A percentile compares a stretch with the other conserved stretches of the same genome.
phyloP scores from a whole-genome alignment of 2,113 vertebrate genomes.

The Glaucidium brasilianum region DNA sequence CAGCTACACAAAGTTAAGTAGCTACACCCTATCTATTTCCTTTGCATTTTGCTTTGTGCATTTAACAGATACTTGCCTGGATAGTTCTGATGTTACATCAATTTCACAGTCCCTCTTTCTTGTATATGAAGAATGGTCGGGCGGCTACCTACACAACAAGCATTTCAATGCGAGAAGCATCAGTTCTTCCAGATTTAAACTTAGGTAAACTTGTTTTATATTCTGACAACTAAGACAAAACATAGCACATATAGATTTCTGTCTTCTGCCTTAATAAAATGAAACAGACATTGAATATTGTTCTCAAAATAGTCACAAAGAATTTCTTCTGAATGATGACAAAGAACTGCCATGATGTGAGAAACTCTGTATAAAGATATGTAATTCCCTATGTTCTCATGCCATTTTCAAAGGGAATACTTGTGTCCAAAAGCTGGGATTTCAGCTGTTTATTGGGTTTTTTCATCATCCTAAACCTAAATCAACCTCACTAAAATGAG shows the following conservation, averaged over 20 bases:
- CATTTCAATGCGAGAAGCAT: not conserved
- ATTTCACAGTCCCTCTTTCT: not conserved
- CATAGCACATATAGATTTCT: not conserved
- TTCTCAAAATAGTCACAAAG: not conserved
- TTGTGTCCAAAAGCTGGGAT: not conserved
- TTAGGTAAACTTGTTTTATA: not conserved
- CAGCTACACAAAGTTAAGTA: not conserved
- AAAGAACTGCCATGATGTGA: not conserved
- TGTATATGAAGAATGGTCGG: not conserved
- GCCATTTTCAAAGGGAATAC: not conserved
- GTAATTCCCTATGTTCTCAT: not conserved
- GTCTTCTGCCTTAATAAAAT: not conserved
- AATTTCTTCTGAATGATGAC: not conserved
- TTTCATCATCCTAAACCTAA: not conserved
- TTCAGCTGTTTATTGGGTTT: not conserved
- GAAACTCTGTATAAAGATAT: not conserved
- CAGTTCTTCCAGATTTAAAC: not conserved
- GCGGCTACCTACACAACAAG: not conserved
- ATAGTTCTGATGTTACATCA: not conserved
- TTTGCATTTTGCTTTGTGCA: not conserved
- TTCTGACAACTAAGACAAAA: not conserved
- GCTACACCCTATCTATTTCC: not conserved
- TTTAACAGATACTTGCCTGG: not conserved
- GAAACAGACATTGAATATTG: not conserved
- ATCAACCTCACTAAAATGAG: not conserved